Evolutionary conservation across 35 echinoderm and acorn worm species (phyloP), one percentile per base, ranked within the genome.

Genomic region (Patiria miniata): DNA sequence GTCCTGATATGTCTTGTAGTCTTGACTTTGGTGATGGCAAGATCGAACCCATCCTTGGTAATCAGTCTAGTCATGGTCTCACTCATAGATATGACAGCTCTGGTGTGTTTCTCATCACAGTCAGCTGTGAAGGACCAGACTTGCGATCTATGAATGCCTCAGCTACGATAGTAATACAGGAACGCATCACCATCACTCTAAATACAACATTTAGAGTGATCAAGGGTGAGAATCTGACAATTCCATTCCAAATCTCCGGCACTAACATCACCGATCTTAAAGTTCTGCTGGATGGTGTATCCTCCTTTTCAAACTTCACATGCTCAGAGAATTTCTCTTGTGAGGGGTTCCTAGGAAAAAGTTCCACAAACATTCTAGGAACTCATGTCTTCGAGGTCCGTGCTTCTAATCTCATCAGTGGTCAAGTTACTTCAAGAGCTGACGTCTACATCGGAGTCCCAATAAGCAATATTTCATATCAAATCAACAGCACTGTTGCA

Each of bases 221-320:
- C 8, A 38, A 57, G 33, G 82, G 82, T 26, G 38, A 61, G 8
- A 58, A 65, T 60, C 54, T 60, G 9, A 29, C 18, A 32, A 26
- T 84, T 36, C 51, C 82, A 28, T 84, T 84, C 19, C 18, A 36
- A 12, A 36, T 84, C n/a, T 17, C 51, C 36, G 82, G 82, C 19
- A 60, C 82, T 3, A 84, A 84, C 10, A 36, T 84, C 28, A 59
- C 82, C 1, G 29, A 84, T 7, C 8, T 34, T 2, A 8, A 54
- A 36, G 82, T 84, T 14, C 23, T 51, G 14, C 57, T 58, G 8
- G 53, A 84, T 60, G 54, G 15, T 37, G 26, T 36, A 37, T 9
- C 51, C 17, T 30, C n/a, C n/a, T n/a, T 47, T 12, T 7, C 23
- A 1, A 38, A 84, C 15, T 12, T 28, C 65, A 60, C 82, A 60